Conservation (phyloP, 2,888 invertebrate species). For the Ectemnius lituratus region DNA sequence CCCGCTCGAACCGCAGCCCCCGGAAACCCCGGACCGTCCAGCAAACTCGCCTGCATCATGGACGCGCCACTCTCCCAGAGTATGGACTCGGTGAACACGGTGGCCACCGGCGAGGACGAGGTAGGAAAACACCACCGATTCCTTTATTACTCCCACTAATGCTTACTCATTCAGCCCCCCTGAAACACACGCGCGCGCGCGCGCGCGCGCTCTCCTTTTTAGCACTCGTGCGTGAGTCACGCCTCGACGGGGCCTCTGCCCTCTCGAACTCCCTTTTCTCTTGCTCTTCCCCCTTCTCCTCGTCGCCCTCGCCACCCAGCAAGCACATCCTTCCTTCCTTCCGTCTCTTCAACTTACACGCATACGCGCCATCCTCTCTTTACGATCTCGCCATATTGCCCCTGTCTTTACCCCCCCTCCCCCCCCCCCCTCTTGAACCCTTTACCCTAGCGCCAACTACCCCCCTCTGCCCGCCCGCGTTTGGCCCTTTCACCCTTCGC, state of each 20-base stretch:
- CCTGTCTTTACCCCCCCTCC: conserved; percentile 24
- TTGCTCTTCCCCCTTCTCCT: conserved; percentile 32
- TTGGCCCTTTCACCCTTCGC: conserved; percentile 8
- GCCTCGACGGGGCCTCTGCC: not conserved
- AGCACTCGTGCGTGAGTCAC: not conserved
- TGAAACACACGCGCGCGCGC: conserved; percentile 25
- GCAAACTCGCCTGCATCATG: conserved; percentile 79
- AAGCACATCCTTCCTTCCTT: conserved; percentile 41
- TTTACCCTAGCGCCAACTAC: too few species aligned
- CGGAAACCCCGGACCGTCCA: conserved; percentile 74
- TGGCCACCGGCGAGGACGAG: conserved; percentile 96
- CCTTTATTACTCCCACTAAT: conserved; percentile 17
- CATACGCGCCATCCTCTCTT: conserved; percentile 19
- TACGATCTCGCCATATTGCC: conserved; percentile 43
- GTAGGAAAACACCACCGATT: conserved; percentile 81
- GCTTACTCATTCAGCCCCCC: conserved; percentile 12
- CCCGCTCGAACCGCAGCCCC: conserved; percentile 77
- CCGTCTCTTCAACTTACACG: conserved; percentile 32
- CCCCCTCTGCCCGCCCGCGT: conserved; percentile 17
- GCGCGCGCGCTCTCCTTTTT: conserved; percentile 38
- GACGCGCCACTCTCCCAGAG: conserved; percentile 94
- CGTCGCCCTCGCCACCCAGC: conserved; percentile 25
- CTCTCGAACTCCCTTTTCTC: conserved; percentile 5
- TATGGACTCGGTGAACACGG: conserved; percentile 98
- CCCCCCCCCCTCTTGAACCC: conserved; percentile 2